Conservation (phyloP, 2,113 vertebrate genomes). For the Micromys minutus region DNA sequence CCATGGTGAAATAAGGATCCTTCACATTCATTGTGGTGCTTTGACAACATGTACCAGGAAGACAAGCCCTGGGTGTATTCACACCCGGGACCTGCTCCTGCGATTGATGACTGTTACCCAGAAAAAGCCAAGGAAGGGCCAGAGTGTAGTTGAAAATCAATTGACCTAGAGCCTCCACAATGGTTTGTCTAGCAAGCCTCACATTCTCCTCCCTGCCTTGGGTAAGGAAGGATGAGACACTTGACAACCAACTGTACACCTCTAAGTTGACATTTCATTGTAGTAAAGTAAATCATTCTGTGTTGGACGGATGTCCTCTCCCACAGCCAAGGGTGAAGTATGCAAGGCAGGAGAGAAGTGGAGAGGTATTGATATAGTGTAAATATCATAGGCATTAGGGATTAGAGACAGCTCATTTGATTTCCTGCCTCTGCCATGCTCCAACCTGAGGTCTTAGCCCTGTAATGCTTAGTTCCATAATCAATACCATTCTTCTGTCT, state of each 20-base stretch:
- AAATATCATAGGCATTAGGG: no score
- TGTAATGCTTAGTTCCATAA: not conserved
- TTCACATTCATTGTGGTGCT: not conserved
- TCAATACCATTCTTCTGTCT: not conserved
- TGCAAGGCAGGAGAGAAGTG: not conserved
- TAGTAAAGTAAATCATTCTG: not conserved
- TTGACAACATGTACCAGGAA: accelerated
- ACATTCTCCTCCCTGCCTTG: not conserved
- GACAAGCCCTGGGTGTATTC: not conserved
- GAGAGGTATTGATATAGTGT: accelerated
- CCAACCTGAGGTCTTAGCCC: not conserved
- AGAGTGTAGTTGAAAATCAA: not conserved
- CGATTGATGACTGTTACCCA: not conserved
- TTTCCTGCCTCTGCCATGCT: not conserved
- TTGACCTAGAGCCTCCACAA: not conserved
- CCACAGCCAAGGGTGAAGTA: not conserved
- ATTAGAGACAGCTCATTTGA: not conserved
- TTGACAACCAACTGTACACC: not conserved
- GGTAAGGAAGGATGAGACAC: not conserved
- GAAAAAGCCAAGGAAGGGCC: not conserved
- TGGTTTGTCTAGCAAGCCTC: not conserved
- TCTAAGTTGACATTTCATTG: not conserved
- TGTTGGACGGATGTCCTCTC: not conserved
- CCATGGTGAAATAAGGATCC: not conserved
- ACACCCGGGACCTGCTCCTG: not conserved